These are phyloP conservation scores for Propsilocerus akamusi DNA, from an alignment of 1,140 invertebrate genomes.

Conservation along the genomic window DNA sequence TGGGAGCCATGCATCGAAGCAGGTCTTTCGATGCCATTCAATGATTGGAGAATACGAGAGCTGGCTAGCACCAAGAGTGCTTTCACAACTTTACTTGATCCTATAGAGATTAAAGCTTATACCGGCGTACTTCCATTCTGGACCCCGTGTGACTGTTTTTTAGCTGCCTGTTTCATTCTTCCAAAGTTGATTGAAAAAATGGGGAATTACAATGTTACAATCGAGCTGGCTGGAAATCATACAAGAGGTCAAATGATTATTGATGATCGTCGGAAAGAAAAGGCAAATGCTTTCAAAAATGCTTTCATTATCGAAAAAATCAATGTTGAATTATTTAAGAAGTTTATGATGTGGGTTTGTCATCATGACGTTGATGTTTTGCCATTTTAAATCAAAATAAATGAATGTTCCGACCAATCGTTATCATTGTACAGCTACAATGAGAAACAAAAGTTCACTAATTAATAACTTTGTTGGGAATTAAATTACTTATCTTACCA, in stretches of 20 bases:
- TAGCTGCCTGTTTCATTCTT: slow-evolving; percentile 29
- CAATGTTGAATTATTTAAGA: slow-evolving; percentile 28
- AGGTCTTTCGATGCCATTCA: slow-evolving; percentile 22
- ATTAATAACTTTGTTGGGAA: too few species aligned
- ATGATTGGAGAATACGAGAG: slow-evolving; percentile 35
- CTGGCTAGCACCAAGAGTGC: slow-evolving; percentile 16
- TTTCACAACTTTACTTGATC: neutral
- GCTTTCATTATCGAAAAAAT: slow-evolving; percentile 30
- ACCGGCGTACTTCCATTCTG: slow-evolving; percentile 18
- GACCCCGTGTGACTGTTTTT: slow-evolving; percentile 34
- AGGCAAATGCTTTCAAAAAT: slow-evolving; percentile 27
- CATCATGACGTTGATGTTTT: neutral
- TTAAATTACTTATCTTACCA: too few species aligned
- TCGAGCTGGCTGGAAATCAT: slow-evolving; percentile 31
- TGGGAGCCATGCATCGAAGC: slow-evolving; percentile 38
- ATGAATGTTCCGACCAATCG: too few species aligned
- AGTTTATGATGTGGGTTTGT: slow-evolving; percentile 13
- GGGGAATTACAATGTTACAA: slow-evolving; percentile 26
- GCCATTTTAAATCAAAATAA: too few species aligned
- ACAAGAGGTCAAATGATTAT: slow-evolving; percentile 40
- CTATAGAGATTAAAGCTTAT: neutral
- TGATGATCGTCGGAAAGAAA: slow-evolving; percentile 28
- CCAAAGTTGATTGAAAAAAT: slow-evolving; percentile 20
- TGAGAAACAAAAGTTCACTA: too few species aligned
- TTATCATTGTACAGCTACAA: too few species aligned